Percentiles rank a stretch among this genome's conserved stretches.
These are phyloP conservation scores for Seladonia tumulorum DNA, from an alignment of 2,888 invertebrate species.

Conservation along the genomic window DNA sequence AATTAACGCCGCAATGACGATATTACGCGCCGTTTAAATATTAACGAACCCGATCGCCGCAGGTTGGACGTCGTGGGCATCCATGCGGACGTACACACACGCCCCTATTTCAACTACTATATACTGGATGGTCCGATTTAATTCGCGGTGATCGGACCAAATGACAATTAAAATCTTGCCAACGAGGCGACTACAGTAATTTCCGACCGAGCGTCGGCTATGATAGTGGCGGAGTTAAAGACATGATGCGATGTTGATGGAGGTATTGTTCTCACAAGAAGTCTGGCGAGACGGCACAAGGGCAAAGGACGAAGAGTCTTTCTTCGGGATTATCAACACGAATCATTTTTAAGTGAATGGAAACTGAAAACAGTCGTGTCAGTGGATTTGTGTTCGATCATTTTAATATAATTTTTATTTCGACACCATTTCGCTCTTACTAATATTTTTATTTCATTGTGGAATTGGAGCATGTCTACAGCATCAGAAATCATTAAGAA, in stretches of 20 bases:
- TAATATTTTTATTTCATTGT: background rate
- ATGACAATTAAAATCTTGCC: conserved; percentile 15
- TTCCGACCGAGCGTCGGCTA: background rate
- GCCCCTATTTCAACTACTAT: background rate
- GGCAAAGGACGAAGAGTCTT: background rate
- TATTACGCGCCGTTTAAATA: conserved; percentile 60
- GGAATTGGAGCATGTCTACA: background rate
- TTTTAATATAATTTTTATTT: too few relatives aligned
- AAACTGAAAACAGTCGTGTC: too few relatives aligned
- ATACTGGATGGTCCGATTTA: conserved; percentile 24
- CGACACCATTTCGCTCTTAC: too few relatives aligned
- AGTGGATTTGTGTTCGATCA: too few relatives aligned
- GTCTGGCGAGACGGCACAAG: too few relatives aligned
- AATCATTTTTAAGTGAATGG: too few relatives aligned
- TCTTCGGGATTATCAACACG: background rate
- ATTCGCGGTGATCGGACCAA: conserved; percentile 43
- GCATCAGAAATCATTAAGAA: background rate
- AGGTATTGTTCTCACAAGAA: too few relatives aligned
- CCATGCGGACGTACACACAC: conserved; percentile 15
- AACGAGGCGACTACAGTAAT: conserved; percentile 21
- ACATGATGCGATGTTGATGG: background rate
- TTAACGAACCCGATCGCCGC: conserved; percentile 46
- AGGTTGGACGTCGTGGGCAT: conserved; percentile 27
- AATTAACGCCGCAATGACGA: conserved; percentile 55
- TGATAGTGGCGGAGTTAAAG: background rate